These are phyloP conservation scores for Gnathochromis pfefferi DNA, from an alignment of 2,113 vertebrate species.

Conservation along the genomic window DNA sequence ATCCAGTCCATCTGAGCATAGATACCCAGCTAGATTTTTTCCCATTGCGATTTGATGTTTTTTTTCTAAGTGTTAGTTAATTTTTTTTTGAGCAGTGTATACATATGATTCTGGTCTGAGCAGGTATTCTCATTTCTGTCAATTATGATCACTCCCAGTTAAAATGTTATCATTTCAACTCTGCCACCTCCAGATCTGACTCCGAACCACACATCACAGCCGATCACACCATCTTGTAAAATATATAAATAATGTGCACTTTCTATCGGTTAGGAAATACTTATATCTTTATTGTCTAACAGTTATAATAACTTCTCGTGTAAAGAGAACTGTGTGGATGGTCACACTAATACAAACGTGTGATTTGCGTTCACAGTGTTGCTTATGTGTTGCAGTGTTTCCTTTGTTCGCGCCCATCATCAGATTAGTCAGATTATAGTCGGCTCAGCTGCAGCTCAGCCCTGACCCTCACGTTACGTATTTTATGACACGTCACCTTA, in stretches of 20 bases:
- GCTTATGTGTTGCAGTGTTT: background rate
- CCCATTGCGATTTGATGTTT: background rate
- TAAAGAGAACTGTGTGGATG: background rate
- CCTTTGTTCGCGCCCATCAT: background rate
- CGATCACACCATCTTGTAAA: background rate
- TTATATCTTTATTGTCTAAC: background rate
- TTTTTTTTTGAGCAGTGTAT: background rate
- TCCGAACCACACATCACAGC: background rate
- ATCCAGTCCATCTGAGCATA: background rate
- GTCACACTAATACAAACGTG: background rate
- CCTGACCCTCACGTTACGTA: background rate
- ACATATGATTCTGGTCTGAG: background rate
- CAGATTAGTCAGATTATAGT: slow-evolving; percentile 26
- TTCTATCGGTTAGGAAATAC: background rate
- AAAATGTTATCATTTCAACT: background rate
- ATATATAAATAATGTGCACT: background rate
- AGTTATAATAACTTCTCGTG: background rate
- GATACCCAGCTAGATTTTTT: background rate
- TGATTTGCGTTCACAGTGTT: background rate
- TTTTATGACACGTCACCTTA: slow-evolving; percentile 46
- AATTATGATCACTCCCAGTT: background rate
- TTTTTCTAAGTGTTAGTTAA: background rate
- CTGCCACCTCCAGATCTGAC: background rate
- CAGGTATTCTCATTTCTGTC: background rate
- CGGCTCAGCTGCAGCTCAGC: background rate